phyloP scores from a whole-genome alignment of 2,797 vertebrate species.

The Oreonectes daqikongensis region DNA sequence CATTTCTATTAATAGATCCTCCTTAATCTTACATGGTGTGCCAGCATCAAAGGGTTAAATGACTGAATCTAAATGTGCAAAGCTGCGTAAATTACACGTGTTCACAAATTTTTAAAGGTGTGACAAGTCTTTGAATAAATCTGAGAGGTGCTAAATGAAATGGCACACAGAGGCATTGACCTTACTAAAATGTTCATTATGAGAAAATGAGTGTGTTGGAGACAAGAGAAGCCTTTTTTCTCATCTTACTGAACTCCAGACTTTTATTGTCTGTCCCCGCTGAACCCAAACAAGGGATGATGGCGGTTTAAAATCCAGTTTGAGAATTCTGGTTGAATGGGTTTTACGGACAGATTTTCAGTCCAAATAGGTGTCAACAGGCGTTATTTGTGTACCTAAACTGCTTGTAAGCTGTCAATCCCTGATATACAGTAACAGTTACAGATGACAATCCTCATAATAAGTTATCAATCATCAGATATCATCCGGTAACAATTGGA shows the following conservation, averaged over 20 bases:
- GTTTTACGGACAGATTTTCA: background rate
- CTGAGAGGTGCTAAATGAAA: conserved; percentile 16
- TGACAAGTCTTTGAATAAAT: conserved; percentile 9
- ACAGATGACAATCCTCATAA: too few relatives aligned
- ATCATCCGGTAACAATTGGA: too few relatives aligned
- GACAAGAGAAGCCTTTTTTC: background rate
- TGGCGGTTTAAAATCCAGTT: background rate
- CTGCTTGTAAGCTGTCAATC: too few relatives aligned
- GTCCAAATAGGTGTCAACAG: conserved; percentile 10
- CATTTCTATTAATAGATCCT: too few relatives aligned
- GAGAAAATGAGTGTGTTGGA: conserved; percentile 24
- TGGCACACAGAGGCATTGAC: conserved; percentile 10
- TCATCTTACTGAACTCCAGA: background rate
- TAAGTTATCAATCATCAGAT: too few relatives aligned
- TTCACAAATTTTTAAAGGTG: background rate
- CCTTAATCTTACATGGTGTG: too few relatives aligned
- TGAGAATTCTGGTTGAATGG: conserved; percentile 1
- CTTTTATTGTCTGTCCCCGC: conserved; percentile 9
- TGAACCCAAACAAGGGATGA: background rate
- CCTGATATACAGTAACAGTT: too few relatives aligned
- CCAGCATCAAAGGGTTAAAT: background rate
- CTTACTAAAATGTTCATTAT: conserved; percentile 42
- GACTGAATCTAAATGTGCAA: background rate
- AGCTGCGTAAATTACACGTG: background rate
- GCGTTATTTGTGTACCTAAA: conserved; percentile 2